Base-by-base conservation (phyloP, 2,888 invertebrate genomes). In the Cistogaster globosa region DNA sequence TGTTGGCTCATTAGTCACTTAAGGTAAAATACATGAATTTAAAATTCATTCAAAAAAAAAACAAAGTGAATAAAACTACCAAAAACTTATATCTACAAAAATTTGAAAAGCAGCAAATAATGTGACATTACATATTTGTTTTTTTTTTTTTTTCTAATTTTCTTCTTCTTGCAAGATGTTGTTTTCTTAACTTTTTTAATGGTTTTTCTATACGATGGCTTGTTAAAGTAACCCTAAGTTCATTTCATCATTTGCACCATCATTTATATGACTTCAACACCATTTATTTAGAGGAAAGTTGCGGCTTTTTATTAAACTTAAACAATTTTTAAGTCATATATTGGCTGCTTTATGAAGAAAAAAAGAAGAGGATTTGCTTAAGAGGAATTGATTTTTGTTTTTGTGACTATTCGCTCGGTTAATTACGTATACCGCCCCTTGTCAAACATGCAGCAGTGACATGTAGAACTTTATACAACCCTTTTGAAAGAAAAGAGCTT, bases 1-100 rank as follows among this genome's bases (percentile, higher is more conserved):
- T 75, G 74, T 78, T 84, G 57, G 81, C 85, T 87, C 86, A 87
- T 85, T 86, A 86, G 86, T 86, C 86, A 86, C 83, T 82, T 78
- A 55, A 68, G 58, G 20, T 53, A 83, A 77, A 65, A 69, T 75
- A 75, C 82, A 83, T 71, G 76, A 38, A 51, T 60, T 80, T 48
- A 11, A 71, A 48, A 42, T 77, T 58, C 9, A 9, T 32, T 18
- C 38, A 42, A 48, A 65, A 58, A 53, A 58, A n/a, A n/a, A n/a
- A 55, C 8, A 14, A 53, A 38, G 51, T 45, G 20, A 63, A 42
- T 38, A 53, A 78, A 68, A 42, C 53, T 36, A 55, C 36, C 69
- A 58, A 67, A 71, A 72, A 75, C 77, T 85, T 82, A 75, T 85
- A 78, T 82, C 81, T n/a, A n/a, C 69, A 72, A 78, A 82, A 74